A percentile compares a stretch with the other conserved stretches of the same genome.
Conservation (phyloP, 1,140 invertebrate species). For the Dryas iulia region DNA sequence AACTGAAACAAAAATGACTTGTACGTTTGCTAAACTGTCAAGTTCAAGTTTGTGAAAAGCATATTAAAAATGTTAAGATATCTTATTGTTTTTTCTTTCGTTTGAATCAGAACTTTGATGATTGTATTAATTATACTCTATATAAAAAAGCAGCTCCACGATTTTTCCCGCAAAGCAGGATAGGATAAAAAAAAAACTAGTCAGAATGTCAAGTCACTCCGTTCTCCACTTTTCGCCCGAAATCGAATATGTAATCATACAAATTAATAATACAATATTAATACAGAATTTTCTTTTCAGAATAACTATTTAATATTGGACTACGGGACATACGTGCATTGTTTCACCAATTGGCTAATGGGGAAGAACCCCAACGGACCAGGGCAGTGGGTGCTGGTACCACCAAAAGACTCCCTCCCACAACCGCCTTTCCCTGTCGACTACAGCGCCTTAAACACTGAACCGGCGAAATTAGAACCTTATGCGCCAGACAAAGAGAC, state of each 20-base stretch:
- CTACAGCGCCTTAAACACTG: slow-evolving; percentile 86
- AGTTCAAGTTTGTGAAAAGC: no score
- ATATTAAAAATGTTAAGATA: no score
- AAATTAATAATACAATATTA: slow-evolving; percentile 47
- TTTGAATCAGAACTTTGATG: no score
- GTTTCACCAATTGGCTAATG: slow-evolving; percentile 87
- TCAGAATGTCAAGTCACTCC: not conserved
- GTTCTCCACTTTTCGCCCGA: not conserved
- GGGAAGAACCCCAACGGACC: slow-evolving; percentile 87
- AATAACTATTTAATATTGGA: slow-evolving; percentile 84
- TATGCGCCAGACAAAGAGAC: slow-evolving; percentile 85
- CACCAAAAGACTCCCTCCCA: slow-evolving; percentile 80
- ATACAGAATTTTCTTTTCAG: slow-evolving; percentile 63
- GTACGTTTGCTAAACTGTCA: no score
- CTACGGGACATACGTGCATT: slow-evolving; percentile 84
- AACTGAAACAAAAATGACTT: no score
- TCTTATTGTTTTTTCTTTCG: no score
- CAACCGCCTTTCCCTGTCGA: slow-evolving; percentile 85
- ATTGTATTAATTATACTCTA: no score
- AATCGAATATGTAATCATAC: slow-evolving; percentile 84
- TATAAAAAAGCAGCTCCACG: no score
- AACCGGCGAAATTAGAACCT: slow-evolving; percentile 84
- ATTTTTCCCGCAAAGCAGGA: no score
- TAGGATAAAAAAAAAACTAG: no score
- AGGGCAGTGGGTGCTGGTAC: slow-evolving; percentile 86